Evolutionary conservation across 2,888 invertebrate species (phyloP).

Genomic region (Deilephila elpenor): DNA sequence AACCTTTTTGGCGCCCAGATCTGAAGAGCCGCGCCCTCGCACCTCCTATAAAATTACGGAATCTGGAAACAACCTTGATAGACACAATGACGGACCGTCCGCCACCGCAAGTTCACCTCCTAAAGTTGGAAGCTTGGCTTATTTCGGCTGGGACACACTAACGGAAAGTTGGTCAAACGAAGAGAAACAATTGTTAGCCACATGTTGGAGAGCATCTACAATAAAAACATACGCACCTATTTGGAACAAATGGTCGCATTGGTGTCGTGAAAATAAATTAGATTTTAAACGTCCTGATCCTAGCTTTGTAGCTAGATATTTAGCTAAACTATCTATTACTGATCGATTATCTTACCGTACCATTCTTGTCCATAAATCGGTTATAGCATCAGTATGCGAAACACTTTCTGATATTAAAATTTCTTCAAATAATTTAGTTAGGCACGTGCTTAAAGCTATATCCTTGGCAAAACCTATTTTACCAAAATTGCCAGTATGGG

Average conservation of each 20-base stretch:
- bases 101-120: background rate
- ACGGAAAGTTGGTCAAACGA: background rate
- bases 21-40: background rate
- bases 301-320: background rate
- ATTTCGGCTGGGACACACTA: background rate
- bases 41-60: background rate
- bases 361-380: background rate
- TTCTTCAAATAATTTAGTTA: background rate
- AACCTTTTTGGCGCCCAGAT: background rate
- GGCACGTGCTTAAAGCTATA: conserved; percentile 5
- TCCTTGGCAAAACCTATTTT: background rate
- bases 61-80: background rate
- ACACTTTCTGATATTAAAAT: background rate
- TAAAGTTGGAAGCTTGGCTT: background rate
- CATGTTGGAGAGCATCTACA: background rate
- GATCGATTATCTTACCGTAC: background rate
- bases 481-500: background rate
- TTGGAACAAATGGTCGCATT: background rate
- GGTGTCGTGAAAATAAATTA: background rate
- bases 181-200: background rate
- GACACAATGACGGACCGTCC: background rate
- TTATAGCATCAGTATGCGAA: background rate
- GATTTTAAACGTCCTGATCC: background rate
- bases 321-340: background rate
- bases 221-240: background rate